Evolutionary conservation across 2,888 invertebrate genomes (phyloP).

Genomic region (Caenorhabditis wallacei): DNA sequence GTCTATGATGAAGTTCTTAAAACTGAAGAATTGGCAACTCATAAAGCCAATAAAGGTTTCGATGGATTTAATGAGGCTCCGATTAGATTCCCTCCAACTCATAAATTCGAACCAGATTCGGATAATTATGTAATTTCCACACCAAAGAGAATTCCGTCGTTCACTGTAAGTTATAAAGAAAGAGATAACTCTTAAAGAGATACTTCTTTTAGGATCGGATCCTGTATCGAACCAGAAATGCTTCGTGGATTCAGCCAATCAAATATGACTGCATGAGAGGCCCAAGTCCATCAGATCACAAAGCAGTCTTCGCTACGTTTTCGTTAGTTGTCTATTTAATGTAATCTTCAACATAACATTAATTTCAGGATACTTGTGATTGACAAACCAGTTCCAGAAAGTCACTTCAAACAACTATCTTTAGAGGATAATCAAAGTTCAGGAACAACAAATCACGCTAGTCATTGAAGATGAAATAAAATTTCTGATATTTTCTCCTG

Average conservation of each 20-base stretch:
- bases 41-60: slow-evolving; percentile 56
- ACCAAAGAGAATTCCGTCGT: slow-evolving; percentile 76
- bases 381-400: slow-evolving; percentile 66
- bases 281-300: slow-evolving; percentile 77
- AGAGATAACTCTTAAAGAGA: background rate
- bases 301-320: slow-evolving; percentile 74
- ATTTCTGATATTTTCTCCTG: background rate
- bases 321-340: slow-evolving; percentile 35
- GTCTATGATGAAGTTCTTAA: slow-evolving; percentile 44
- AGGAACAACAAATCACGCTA: background rate
- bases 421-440: slow-evolving; percentile 2
- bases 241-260: slow-evolving; percentile 61
- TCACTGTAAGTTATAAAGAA: slow-evolving; percentile 68
- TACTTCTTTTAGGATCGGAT: slow-evolving; percentile 73
- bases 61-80: slow-evolving; percentile 74
- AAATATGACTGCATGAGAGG: slow-evolving; percentile 76
- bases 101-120: slow-evolving; percentile 76
- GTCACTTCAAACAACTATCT: slow-evolving; percentile 29
- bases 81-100: slow-evolving; percentile 79
- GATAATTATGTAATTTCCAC: slow-evolving; percentile 66
- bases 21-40: slow-evolving; percentile 61
- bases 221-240: slow-evolving; percentile 68
- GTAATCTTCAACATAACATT: background rate
- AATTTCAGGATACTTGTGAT: slow-evolving; percentile 66
- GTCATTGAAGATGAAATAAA: background rate